Base-by-base conservation (phyloP, 2,888 invertebrate genomes). In the Scaptomyza tumidula region DNA sequence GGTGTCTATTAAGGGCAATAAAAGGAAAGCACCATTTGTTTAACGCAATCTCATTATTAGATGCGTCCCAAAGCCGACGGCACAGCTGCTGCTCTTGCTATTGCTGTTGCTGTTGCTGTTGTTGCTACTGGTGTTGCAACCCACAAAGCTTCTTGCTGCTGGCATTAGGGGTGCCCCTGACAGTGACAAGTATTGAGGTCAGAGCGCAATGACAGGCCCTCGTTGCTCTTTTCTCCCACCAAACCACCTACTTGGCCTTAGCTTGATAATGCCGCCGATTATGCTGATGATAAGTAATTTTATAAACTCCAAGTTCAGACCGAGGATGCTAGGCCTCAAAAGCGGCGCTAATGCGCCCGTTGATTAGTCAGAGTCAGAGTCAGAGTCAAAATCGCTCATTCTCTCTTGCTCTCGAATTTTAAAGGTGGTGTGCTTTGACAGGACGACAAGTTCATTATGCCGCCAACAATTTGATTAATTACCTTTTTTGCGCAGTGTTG, bases 1-100 rank as follows among this genome's bases (percentile, higher is more conserved):
- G 87, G 85, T 88, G 85, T 87, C 87, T 86, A 86, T 86, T 86
- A 87, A 79, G 85, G 66, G 66, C 89, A 88, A 86, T 88, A 87
- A 86, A 86, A 86, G 77, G 78, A 81, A 77, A 79, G 73, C 87
- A 75, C 87, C 88, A 86, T 86, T 86, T 86, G 88, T 86, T 88
- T 86, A 86, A 86, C 86, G 86, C 84, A 86, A 88, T 86, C 86
- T 86, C 88, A 88, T 86, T 86, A 86, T 74, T 82, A 72, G 72
- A 81, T 78, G 83, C 74, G 74, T 60, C 78, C 74, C 74, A 29
- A 49, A 63, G 78, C 78, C 68, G 52, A 52, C 14, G 80, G 75
- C 85, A 71, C 72, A 78, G 78, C 75, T 71, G 84, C 81, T 78
- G 66, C 65, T 41, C 9, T 5, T 16, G 41, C 41, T 16, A 4